A percentile compares a stretch with the other conserved stretches of the same genome.
These are phyloP conservation scores for Scrobipalpa costella DNA, from an alignment of 2,888 invertebrate genomes.

Conservation along the genomic window DNA sequence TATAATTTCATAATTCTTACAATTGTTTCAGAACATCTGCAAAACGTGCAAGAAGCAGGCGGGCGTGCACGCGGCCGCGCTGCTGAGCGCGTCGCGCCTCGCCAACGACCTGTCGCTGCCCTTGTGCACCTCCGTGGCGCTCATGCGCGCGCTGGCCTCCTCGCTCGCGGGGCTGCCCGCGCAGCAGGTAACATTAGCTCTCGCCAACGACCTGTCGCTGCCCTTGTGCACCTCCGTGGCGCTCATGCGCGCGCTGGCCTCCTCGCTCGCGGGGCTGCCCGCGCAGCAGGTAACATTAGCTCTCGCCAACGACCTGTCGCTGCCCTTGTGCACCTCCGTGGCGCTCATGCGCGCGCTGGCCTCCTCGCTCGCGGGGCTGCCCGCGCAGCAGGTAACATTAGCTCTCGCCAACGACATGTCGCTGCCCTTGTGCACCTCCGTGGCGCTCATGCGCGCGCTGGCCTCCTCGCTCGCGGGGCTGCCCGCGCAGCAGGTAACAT, in stretches of 20 bases:
- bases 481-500: conserved; percentile 72
- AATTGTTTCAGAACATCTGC: conserved; percentile 84
- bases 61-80: conserved; percentile 85
- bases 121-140: conserved; percentile 87
- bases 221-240: conserved; percentile 88
- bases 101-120: conserved; percentile 87
- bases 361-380: conserved; percentile 74
- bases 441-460: conserved; percentile 87
- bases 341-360: conserved; percentile 86
- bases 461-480: conserved; percentile 76
- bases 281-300: conserved; percentile 68
- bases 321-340: conserved; percentile 88
- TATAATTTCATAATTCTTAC: conserved; percentile 2
- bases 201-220: conserved; percentile 86
- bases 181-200: conserved; percentile 73
- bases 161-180: conserved; percentile 77
- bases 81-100: conserved; percentile 88
- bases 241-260: conserved; percentile 84
- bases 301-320: conserved; percentile 86
- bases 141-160: conserved; percentile 85
- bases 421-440: conserved; percentile 87
- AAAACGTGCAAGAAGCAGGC: conserved; percentile 90
- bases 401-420: conserved; percentile 86
- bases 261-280: conserved; percentile 77
- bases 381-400: conserved; percentile 70